Evolutionary conservation across 2,888 invertebrate species (phyloP), one percentile per base, ranked within the genome.

Genomic region (Brenthis hecate): DNA sequence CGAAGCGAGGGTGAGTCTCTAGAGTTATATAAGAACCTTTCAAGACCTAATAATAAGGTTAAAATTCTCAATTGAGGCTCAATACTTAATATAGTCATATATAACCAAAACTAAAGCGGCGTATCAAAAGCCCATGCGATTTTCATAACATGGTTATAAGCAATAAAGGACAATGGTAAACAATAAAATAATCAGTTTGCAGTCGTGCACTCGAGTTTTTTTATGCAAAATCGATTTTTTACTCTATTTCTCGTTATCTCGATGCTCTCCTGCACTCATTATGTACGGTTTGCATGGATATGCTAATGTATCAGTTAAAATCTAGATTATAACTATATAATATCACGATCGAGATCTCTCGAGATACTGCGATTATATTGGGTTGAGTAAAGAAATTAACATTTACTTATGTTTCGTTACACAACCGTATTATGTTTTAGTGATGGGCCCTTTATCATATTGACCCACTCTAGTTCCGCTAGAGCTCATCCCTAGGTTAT

Each of bases 211-310:
- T 84, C 82, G 66, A 56, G 84, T 80, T 81, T 83, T 43, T 86
- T 86, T 86, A 85, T 81, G 82, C 80, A 64, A 77, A 75, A 78
- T 80, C 84, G 85, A 85, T 85, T 87, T 85, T 85, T 87, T 86
- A 85, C 86, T 86, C 82, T 85, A 83, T 86, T 85, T 83, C 80
- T 53, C 62, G 36, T 54, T 53, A 43, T 54, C 62, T 36, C 76
- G 80, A 81, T 83, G 82, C 77, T 81, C 82, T 82, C 84, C 87
- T 80, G 85, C 84, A 85, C 86, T 86, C 81, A 87, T 84, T 81
- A 78, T 85, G 85, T 83, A 86, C 78, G 60, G 81, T 58, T 64
- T 13, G 80, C 81, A 84, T 65, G 61, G 67, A 62, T 67, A 62
- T 66, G 66, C 61, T 55, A 66, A 66, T 66, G 53, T 43, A 58